Conservation (phyloP, 2,888 invertebrate species). For the Xestoiulus laeticollis region DNA sequence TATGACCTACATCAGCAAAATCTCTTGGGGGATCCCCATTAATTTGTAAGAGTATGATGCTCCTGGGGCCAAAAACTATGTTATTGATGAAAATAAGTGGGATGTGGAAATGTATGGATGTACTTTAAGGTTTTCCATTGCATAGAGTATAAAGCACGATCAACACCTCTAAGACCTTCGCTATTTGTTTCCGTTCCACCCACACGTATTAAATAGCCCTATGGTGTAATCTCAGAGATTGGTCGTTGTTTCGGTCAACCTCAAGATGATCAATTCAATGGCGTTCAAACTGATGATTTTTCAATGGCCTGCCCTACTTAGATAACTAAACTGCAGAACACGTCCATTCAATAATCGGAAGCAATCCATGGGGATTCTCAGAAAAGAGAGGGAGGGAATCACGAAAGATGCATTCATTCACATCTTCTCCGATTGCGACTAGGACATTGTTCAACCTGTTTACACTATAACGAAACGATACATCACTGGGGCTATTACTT, state of each 20-base stretch:
- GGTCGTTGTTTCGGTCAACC: slow-evolving; percentile 26
- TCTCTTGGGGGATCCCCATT: too few relatives aligned
- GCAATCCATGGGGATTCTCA: neutral
- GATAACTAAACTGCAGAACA: neutral
- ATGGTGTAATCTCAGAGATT: neutral
- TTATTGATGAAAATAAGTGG: too few relatives aligned
- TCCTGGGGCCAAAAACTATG: too few relatives aligned
- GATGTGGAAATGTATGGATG: too few relatives aligned
- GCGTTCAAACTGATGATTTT: neutral
- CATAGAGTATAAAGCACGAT: too few relatives aligned
- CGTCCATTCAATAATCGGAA: neutral
- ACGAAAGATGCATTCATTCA: slow-evolving; percentile 8
- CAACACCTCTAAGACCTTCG: neutral
- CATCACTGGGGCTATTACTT: neutral
- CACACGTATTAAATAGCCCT: neutral
- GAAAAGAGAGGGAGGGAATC: neutral
- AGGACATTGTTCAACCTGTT: slow-evolving; percentile 1
- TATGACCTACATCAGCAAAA: too few relatives aligned
- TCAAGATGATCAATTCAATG: slow-evolving; percentile 18
- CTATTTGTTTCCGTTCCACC: neutral
- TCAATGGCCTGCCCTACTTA: slow-evolving; percentile 26
- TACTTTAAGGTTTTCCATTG: too few relatives aligned
- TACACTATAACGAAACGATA: neutral
- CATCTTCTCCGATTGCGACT: neutral
- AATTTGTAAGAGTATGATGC: too few relatives aligned